Conservation (phyloP, 30 jellyfish, hydroid and myxozoan genomes). For the Pelagia noctiluca region DNA sequence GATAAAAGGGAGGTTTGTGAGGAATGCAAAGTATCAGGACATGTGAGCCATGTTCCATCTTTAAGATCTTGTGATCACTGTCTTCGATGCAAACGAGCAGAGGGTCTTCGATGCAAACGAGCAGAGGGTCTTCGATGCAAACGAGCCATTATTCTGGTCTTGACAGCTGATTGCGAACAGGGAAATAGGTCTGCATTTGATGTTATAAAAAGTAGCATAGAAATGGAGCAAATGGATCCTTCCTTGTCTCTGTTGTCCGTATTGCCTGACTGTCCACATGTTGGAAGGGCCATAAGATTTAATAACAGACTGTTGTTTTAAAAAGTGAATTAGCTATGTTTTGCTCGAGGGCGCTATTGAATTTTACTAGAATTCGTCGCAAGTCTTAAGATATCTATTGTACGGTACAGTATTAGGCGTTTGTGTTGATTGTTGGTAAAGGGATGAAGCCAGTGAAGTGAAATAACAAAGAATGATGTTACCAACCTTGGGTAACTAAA, state of each 20-base stretch:
- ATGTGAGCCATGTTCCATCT: conserved; percentile 29
- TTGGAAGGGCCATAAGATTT: conserved; percentile 30
- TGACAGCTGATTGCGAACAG: conserved; percentile 51
- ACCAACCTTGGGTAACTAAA: too few species aligned
- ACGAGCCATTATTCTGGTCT: conserved; percentile 13
- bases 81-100: too few species aligned
- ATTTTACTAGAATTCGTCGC: too few species aligned
- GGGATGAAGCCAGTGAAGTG: too few species aligned
- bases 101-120: too few species aligned
- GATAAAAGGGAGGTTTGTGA: conserved; percentile 39
- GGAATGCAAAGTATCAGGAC: conserved; percentile 14
- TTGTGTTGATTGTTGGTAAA: too few species aligned
- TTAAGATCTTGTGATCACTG: conserved; percentile 43
- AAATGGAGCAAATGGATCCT: conserved; percentile 29
- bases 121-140: conserved; percentile 7
- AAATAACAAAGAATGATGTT: too few species aligned
- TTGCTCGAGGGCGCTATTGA: too few species aligned
- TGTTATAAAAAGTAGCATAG: conserved; percentile 10
- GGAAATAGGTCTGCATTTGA: conserved; percentile 45
- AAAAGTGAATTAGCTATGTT: too few species aligned
- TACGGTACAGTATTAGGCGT: too few species aligned
- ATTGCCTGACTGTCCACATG: conserved; percentile 35
- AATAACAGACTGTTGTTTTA: too few species aligned
- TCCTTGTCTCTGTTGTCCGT: conserved; percentile 7
- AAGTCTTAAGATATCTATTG: too few species aligned